Evolutionary conservation across 23 tunicate species (phyloP).

Genomic region (Diplosoma virens): DNA sequence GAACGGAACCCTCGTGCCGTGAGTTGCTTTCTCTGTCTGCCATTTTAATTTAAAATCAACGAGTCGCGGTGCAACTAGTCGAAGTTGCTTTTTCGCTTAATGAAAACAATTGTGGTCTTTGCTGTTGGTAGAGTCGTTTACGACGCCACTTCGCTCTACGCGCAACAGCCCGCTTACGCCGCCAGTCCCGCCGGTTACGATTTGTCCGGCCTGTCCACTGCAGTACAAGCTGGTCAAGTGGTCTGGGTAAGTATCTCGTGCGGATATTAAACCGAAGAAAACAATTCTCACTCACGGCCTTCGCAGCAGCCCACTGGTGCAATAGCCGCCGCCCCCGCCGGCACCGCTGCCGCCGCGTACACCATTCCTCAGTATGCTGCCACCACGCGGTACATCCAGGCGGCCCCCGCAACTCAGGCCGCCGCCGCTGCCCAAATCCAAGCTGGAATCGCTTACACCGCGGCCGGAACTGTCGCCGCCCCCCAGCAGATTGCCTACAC

Average conservation of each 20-base stretch:
- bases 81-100: neutral
- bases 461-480: constrained; percentile 55
- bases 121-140: constrained; percentile 38
- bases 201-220: constrained; percentile 20
- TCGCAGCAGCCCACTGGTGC: constrained; percentile 24
- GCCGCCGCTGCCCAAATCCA: constrained; percentile 68
- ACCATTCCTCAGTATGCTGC: constrained; percentile 64
- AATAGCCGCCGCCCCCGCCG: constrained; percentile 47
- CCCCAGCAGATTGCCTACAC: constrained; percentile 49
- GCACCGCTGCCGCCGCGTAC: constrained; percentile 58
- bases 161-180: constrained; percentile 30
- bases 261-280: neutral
- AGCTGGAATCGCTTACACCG: constrained; percentile 57
- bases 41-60: neutral
- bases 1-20: constrained; percentile 56
- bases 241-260: constrained; percentile 41
- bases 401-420: constrained; percentile 58
- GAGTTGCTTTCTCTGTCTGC: constrained; percentile 1
- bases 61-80: neutral
- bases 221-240: constrained; percentile 39
- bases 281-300: neutral
- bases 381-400: constrained; percentile 51
- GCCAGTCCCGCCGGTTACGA: constrained; percentile 53
- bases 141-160: constrained; percentile 34
- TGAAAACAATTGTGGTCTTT: neutral